Conservation (phyloP, 23 tunicate species). For the Halocynthia roretzi region DNA sequence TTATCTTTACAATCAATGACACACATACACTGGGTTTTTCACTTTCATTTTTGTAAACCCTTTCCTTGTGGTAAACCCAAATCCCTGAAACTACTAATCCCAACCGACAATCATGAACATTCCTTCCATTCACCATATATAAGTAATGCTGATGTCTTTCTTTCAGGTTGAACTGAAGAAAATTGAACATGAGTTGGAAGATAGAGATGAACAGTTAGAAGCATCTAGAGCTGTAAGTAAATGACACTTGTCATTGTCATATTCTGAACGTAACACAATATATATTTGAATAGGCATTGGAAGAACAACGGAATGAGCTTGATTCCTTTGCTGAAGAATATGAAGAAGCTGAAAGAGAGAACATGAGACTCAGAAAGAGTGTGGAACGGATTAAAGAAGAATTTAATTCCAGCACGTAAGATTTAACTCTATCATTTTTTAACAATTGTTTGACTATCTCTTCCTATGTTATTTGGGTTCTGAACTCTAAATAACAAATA, state of each 20-base stretch:
- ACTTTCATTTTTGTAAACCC: too few species aligned
- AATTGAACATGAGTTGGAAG: conserved; percentile 63
- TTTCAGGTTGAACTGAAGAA: conserved; percentile 59
- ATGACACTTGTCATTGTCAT: not conserved
- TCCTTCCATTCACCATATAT: too few species aligned
- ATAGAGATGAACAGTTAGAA: conserved; percentile 53
- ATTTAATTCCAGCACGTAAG: not conserved
- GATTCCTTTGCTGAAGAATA: conserved; percentile 45
- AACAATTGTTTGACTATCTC: not conserved
- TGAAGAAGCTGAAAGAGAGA: conserved; percentile 82
- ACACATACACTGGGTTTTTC: too few species aligned
- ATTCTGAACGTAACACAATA: too few species aligned
- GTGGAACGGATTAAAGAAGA: conserved; percentile 40
- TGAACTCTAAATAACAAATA: not conserved
- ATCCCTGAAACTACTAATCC: too few species aligned
- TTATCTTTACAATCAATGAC: too few species aligned
- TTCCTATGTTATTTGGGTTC: not conserved
- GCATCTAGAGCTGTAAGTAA: conserved; percentile 59
- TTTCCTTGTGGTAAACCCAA: too few species aligned
- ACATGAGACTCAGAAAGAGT: conserved; percentile 53
- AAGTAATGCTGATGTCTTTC: not conserved
- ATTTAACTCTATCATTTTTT: not conserved
- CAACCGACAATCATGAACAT: too few species aligned
- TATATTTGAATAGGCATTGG: conserved; percentile 34
- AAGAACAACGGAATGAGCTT: conserved; percentile 50